Percentiles rank a stretch among this genome's conserved stretches.
Conservation (phyloP, 2,888 invertebrate genomes). For the Drosophila tanythrix region DNA sequence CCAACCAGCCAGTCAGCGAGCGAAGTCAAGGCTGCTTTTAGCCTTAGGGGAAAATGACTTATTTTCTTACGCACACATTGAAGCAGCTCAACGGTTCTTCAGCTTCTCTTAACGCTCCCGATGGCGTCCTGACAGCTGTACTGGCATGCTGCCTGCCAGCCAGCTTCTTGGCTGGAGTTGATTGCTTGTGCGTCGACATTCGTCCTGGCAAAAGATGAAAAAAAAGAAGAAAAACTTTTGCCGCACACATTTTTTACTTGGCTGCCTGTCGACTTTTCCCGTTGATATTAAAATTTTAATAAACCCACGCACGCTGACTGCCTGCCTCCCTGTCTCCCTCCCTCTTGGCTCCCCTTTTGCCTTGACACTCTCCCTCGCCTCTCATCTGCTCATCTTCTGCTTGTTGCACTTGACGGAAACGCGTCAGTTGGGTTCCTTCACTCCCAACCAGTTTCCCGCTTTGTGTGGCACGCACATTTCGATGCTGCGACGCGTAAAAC, state of each 20-base stretch:
- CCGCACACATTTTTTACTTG: conserved; percentile 77
- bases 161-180: conserved; percentile 41
- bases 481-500: conserved; percentile 77
- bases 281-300: conserved; percentile 81
- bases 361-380: not conserved
- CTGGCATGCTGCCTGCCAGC: conserved; percentile 32
- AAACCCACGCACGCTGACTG: conserved; percentile 72
- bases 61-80: conserved; percentile 80
- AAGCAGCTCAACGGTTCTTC: conserved; percentile 48
- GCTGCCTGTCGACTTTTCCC: conserved; percentile 75
- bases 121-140: conserved; percentile 33
- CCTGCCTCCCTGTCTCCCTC: conserved; percentile 1
- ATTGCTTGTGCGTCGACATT: conserved; percentile 75
- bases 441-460: conserved; percentile 14
- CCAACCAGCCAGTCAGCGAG: conserved; percentile 29
- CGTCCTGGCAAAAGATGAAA: conserved; percentile 40
- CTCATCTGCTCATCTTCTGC: conserved; percentile 51
- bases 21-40: conserved; percentile 41
- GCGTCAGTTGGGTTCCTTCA: conserved; percentile 64
- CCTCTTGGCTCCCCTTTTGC: not conserved
- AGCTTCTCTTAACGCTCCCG: conserved; percentile 8
- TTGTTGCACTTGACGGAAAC: conserved; percentile 79
- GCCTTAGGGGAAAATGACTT: conserved; percentile 80
- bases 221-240: conserved; percentile 48
- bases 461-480: conserved; percentile 73